phyloP scores from a whole-genome alignment of 2,797 vertebrate genomes.

The Carduelis carduelis region DNA sequence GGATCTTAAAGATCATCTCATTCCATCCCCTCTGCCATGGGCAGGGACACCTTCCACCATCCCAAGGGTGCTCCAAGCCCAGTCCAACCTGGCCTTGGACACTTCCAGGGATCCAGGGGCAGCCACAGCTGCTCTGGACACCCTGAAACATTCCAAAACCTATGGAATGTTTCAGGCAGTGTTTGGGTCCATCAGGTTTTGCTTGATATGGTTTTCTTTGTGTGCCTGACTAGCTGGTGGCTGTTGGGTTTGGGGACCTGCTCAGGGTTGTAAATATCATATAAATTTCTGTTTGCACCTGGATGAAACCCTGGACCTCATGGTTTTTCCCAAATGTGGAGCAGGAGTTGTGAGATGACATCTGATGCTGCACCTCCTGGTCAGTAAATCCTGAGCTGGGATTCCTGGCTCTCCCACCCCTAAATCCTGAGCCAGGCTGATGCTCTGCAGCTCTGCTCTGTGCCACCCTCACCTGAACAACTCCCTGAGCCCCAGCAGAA shows the following conservation, averaged over 20 bases:
- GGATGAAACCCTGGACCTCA: rapidly evolving
- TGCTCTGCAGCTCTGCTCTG: background rate
- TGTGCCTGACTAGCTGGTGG: background rate
- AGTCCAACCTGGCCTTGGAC: rapidly evolving
- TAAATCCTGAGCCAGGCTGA: background rate
- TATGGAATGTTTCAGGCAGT: background rate
- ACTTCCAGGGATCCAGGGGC: background rate
- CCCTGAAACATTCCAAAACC: too few species aligned
- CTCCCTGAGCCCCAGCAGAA: background rate
- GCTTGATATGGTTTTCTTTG: rapidly evolving
- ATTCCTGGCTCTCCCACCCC: background rate
- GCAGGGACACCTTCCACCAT: background rate
- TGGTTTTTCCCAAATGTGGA: background rate
- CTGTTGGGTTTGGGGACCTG: background rate
- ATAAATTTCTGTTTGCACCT: background rate
- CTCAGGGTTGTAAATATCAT: background rate
- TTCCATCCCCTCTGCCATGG: background rate
- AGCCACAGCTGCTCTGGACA: background rate
- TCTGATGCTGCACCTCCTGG: background rate
- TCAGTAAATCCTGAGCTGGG: background rate
- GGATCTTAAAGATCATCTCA: background rate
- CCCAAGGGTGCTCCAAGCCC: background rate
- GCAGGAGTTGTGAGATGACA: background rate
- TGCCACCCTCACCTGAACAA: background rate
- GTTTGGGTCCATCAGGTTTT: rapidly evolving